Conservation (phyloP, 1,140 invertebrate species). For the Periplaneta americana region DNA sequence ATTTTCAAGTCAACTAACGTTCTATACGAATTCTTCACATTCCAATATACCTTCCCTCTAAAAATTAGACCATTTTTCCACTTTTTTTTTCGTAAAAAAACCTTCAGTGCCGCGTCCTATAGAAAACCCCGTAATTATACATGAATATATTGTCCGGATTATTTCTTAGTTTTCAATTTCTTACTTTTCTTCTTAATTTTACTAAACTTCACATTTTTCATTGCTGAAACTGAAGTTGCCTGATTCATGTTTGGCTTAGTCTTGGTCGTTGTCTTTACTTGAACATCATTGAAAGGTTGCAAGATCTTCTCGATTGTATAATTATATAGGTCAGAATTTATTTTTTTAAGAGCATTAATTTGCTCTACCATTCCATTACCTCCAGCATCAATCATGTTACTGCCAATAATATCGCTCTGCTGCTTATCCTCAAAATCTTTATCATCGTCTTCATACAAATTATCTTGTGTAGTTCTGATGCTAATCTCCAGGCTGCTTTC, state of each 20-base stretch:
- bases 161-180: not conserved
- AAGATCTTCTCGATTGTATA: conserved; percentile 4
- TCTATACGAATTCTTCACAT: too few species aligned
- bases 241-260: not conserved
- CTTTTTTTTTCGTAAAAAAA: too few species aligned
- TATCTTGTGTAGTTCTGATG: not conserved
- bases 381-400: not conserved
- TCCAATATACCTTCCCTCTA: too few species aligned
- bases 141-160: too few species aligned
- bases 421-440: not conserved
- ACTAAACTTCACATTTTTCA: not conserved
- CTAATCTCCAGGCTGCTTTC: not conserved
- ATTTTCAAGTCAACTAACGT: too few species aligned
- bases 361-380: not conserved
- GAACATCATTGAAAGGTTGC: not conserved
- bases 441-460: not conserved
- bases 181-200: not conserved
- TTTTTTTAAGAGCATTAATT: not conserved
- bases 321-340: conserved; percentile 7
- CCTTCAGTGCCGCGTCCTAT: too few species aligned
- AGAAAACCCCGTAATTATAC: too few species aligned
- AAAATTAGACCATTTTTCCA: too few species aligned
- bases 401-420: not conserved
- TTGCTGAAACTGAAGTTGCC: not conserved
- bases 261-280: not conserved